These are phyloP conservation scores for Clepsis dumicolana DNA, from an alignment of 2,888 invertebrate species.

Conservation along the genomic window DNA sequence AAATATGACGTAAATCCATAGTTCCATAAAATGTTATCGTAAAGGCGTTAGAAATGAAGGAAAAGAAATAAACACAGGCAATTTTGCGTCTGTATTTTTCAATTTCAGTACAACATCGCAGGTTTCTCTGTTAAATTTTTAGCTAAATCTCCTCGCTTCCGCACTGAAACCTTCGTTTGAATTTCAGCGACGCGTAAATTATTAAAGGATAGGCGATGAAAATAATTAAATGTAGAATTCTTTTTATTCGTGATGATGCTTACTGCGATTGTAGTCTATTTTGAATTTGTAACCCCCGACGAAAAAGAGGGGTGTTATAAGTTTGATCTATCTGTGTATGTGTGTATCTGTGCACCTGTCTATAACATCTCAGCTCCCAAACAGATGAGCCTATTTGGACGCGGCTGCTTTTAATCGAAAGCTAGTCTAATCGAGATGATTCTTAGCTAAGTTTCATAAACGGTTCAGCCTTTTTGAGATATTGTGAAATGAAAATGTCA, in stretches of 20 bases:
- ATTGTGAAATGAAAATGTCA: too few species aligned
- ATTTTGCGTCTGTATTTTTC: slow-evolving; percentile 27
- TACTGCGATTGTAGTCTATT: too few species aligned
- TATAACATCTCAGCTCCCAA: too few species aligned
- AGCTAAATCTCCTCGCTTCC: slow-evolving; percentile 17
- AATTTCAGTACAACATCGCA: slow-evolving; percentile 22
- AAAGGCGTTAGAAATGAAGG: slow-evolving; percentile 17
- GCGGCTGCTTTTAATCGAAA: too few species aligned
- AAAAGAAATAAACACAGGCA: slow-evolving; percentile 24
- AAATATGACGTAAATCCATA: slow-evolving; percentile 29
- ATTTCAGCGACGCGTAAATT: slow-evolving; percentile 27
- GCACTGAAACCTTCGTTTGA: slow-evolving; percentile 27
- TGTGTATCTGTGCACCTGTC: too few species aligned
- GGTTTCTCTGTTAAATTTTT: slow-evolving; percentile 27
- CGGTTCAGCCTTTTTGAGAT: too few species aligned
- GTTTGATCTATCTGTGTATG: too few species aligned
- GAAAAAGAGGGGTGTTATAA: too few species aligned
- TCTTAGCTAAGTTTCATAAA: too few species aligned
- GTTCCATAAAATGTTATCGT: slow-evolving; percentile 30
- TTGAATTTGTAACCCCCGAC: too few species aligned
- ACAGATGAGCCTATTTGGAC: too few species aligned
- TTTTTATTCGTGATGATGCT: neutral
- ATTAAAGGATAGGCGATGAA: slow-evolving; percentile 13
- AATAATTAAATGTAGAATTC: neutral
- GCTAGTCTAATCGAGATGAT: too few species aligned